These are phyloP conservation scores for Microchirus variegatus DNA, from an alignment of 2,797 vertebrate genomes.

Conservation along the genomic window DNA sequence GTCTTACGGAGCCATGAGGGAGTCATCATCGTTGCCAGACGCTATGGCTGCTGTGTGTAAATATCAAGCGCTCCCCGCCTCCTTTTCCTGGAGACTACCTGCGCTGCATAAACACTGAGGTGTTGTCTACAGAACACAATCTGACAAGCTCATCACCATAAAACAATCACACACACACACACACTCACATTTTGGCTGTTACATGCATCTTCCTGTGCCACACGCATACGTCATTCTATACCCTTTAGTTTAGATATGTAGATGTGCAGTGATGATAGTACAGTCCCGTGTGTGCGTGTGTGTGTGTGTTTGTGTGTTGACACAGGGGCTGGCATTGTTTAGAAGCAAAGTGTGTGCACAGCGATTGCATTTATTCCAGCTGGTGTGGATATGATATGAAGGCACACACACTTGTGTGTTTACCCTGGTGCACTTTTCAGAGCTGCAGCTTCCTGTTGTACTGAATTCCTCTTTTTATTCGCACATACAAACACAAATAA, in stretches of 20 bases:
- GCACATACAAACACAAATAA: conserved; percentile 18
- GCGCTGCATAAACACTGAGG: conserved; percentile 68
- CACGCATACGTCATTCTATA: conserved; percentile 9
- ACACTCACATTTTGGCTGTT: conserved; percentile 1
- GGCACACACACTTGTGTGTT: conserved; percentile 32
- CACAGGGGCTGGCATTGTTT: conserved; percentile 29
- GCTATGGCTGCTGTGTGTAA: conserved; percentile 72
- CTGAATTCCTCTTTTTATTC: conserved; percentile 4
- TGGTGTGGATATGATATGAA: conserved; percentile 24
- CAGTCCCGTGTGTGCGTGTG: background rate
- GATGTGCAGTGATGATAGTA: conserved; percentile 28
- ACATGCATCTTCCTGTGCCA: conserved; percentile 15
- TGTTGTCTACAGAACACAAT: conserved; percentile 39
- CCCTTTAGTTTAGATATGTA: conserved; percentile 25
- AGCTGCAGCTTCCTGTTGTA: conserved; percentile 7
- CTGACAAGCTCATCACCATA: conserved; percentile 59
- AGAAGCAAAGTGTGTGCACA: conserved; percentile 25
- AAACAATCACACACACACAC: conserved; percentile 15
- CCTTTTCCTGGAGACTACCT: conserved; percentile 66
- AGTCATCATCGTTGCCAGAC: conserved; percentile 71
- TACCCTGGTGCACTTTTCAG: conserved; percentile 27
- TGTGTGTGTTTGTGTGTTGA: conserved; percentile 16
- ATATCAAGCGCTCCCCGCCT: conserved; percentile 69
- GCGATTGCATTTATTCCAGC: conserved; percentile 34
- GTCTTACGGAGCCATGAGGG: conserved; percentile 68